These are phyloP conservation scores for Haemorhous mexicanus DNA, from an alignment of 2,113 vertebrate species.

Conservation along the genomic window DNA sequence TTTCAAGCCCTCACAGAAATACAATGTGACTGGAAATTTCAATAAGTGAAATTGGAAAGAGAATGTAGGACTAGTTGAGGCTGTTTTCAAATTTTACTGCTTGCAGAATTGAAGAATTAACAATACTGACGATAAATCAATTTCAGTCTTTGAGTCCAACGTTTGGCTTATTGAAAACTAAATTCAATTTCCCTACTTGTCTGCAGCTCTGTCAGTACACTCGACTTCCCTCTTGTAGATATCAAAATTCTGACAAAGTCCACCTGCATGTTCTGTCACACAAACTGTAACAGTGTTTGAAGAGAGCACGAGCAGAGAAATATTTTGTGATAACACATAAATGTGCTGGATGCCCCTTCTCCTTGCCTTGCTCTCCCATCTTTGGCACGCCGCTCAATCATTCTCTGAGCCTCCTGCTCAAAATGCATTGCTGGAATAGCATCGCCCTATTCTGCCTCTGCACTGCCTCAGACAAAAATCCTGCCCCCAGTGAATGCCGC, in stretches of 20 bases:
- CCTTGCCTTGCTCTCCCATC: neutral
- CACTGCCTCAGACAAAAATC: neutral
- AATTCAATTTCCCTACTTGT: neutral
- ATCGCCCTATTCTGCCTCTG: neutral
- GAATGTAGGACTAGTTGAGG: neutral
- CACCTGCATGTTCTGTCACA: neutral
- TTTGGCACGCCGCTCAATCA: neutral
- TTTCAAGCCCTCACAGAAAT: neutral
- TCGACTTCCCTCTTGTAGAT: neutral
- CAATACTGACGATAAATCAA: neutral
- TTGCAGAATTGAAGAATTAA: neutral
- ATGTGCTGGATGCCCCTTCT: neutral
- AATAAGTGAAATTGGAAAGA: neutral
- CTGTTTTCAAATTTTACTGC: neutral
- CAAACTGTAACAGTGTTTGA: neutral
- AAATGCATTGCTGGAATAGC: neutral
- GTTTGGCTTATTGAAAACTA: neutral
- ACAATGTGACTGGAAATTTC: neutral
- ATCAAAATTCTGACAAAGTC: neutral
- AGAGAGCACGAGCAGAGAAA: neutral
- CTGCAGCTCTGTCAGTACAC: neutral
- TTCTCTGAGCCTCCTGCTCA: neutral
- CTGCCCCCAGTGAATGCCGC: neutral
- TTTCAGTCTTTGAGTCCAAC: neutral
- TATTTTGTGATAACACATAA: neutral